Percentiles rank a stretch among this genome's conserved stretches.
Evolutionary conservation across 2,797 vertebrate species (phyloP).

Genomic region (Karalla daura): DNA sequence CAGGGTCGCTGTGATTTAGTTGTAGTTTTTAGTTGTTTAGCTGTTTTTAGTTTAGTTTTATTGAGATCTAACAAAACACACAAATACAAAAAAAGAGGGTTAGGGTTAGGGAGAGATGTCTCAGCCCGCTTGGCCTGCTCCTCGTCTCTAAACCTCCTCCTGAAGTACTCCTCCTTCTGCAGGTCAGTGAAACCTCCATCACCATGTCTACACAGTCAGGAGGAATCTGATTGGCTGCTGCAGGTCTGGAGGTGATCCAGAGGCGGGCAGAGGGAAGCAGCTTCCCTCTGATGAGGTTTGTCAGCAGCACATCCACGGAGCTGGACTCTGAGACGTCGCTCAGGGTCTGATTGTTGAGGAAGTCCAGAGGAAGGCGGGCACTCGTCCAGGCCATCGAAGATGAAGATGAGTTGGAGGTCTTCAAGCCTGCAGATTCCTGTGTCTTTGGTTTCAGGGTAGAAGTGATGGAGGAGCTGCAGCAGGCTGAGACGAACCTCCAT

Average conservation of each 20-base stretch:
- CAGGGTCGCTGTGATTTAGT: too few species aligned
- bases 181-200: not conserved
- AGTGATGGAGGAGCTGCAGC: not conserved
- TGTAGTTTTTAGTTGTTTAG: too few species aligned
- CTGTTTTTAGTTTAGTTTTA: too few species aligned
- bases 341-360: not conserved
- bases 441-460: not conserved
- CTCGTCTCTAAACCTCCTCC: not conserved
- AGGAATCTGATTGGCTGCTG: not conserved
- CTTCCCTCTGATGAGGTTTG: not conserved
- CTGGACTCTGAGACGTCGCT: not conserved
- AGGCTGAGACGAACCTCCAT: not conserved
- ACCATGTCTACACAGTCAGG: not conserved
- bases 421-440: not conserved
- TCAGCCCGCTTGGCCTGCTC: not conserved
- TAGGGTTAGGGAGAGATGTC: not conserved
- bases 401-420: not conserved
- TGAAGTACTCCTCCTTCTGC: not conserved
- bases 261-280: slow-evolving; percentile 1
- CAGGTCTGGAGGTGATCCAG: not conserved
- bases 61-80: too few species aligned
- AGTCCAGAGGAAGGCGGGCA: not conserved
- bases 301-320: slow-evolving; percentile 4
- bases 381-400: not conserved
- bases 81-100: too few species aligned